Conservation (phyloP, 1,140 invertebrate species). For the Phocides pigmalion region DNA sequence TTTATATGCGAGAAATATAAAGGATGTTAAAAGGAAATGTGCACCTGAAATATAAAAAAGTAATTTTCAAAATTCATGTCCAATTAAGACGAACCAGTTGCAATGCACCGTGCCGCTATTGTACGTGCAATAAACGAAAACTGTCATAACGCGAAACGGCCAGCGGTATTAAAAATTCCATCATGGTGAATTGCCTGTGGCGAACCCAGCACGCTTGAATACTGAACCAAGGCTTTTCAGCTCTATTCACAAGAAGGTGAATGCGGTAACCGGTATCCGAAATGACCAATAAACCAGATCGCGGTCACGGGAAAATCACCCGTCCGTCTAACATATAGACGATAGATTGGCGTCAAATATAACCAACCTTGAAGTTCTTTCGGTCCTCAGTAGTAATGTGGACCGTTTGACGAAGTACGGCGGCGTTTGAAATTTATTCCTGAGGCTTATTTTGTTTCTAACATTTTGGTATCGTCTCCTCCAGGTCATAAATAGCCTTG, state of each 20-base stretch:
- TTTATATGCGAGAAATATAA: too few relatives aligned
- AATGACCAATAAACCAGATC: neutral
- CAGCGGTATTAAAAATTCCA: conserved; percentile 71
- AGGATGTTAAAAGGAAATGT: neutral
- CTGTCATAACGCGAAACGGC: conserved; percentile 62
- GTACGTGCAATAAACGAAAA: conserved; percentile 63
- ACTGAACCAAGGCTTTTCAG: conserved; percentile 56
- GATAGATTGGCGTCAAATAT: neutral
- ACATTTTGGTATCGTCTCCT: conserved; percentile 30
- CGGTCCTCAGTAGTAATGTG: conserved; percentile 6
- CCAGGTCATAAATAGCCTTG: conserved; percentile 23
- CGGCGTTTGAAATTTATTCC: conserved; percentile 28
- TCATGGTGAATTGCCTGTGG: conserved; percentile 56
- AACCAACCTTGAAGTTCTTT: conserved; percentile 2
- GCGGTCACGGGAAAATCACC: neutral
- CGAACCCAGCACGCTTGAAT: conserved; percentile 40
- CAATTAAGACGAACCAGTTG: conserved; percentile 51
- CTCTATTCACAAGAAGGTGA: conserved; percentile 49
- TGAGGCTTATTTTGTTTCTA: conserved; percentile 29
- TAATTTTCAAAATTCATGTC: conserved; percentile 56
- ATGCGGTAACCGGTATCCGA: neutral
- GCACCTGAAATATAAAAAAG: neutral
- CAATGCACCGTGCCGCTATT: conserved; percentile 41
- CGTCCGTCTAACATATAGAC: neutral
- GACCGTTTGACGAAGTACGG: conserved; percentile 26